A percentile compares a stretch with the other conserved stretches of the same genome.
Evolutionary conservation across 2,113 vertebrate genomes (phyloP).

Genomic region (Gobio gobio): DNA sequence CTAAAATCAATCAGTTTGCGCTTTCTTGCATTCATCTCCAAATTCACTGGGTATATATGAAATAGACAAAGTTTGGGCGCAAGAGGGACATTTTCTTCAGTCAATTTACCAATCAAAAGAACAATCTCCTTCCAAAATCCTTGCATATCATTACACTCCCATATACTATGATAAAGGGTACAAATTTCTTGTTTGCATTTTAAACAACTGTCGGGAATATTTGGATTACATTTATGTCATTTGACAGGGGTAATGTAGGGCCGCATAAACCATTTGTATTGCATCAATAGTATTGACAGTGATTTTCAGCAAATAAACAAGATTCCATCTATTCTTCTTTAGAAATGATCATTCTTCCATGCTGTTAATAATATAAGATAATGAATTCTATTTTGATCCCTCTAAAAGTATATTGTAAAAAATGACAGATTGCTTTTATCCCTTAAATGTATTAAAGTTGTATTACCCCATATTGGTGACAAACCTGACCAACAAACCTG

Average conservation of each 20-base stretch:
- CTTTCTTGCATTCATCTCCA: neutral
- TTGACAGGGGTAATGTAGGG: neutral
- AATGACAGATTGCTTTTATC: neutral
- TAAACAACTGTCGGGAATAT: neutral
- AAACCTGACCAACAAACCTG: neutral
- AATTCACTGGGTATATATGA: neutral
- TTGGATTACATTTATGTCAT: neutral
- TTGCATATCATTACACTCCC: neutral
- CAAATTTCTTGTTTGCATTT: neutral
- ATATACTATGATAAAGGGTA: neutral
- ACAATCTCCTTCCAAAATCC: neutral
- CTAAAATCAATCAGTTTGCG: too few species aligned
- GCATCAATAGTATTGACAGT: neutral
- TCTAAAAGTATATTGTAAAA: neutral
- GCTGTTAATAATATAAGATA: neutral
- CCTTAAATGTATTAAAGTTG: neutral
- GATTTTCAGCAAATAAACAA: neutral
- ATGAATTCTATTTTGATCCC: neutral
- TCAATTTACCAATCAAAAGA: neutral
- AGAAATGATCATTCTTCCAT: neutral
- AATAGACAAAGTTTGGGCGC: neutral
- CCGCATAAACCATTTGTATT: neutral
- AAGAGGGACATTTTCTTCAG: neutral
- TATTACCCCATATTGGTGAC: conserved; percentile 15
- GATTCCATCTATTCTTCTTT: neutral